A percentile compares a stretch with the other conserved stretches of the same genome.
These are phyloP conservation scores for Liopterus haemorrhoidalis DNA, from an alignment of 2,888 invertebrate species.

Conservation along the genomic window DNA sequence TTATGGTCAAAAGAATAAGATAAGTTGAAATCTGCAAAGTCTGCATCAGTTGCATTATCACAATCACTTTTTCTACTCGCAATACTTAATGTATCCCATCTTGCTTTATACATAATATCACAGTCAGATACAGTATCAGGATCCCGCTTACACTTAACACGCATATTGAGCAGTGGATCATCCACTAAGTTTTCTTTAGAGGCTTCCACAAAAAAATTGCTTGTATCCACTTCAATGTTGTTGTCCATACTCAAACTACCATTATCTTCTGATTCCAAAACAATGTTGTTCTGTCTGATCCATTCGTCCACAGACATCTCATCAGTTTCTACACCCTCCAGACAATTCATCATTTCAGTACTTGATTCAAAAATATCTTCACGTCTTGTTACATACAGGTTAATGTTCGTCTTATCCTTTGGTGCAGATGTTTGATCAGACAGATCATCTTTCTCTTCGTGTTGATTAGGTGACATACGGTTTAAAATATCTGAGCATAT, in stretches of 20 bases:
- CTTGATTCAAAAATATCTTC: too few relatives aligned
- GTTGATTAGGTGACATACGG: slow-evolving; percentile 14
- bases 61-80: slow-evolving; percentile 16
- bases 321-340: slow-evolving; percentile 14
- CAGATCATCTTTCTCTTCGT: slow-evolving; percentile 17
- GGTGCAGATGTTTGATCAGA: slow-evolving; percentile 11
- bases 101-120: slow-evolving; percentile 7
- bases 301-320: slow-evolving; percentile 16
- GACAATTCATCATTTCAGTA: too few relatives aligned
- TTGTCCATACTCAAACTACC: slow-evolving; percentile 13
- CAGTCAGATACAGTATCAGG: slow-evolving; percentile 12
- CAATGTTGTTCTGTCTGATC: slow-evolving; percentile 11
- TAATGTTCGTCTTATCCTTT: too few relatives aligned
- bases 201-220: too few relatives aligned
- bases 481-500: slow-evolving; percentile 18
- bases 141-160: slow-evolving; percentile 14
- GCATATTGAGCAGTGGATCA: too few relatives aligned
- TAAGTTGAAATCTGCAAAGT: slow-evolving; percentile 18
- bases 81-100: slow-evolving; percentile 18
- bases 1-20: slow-evolving; percentile 15
- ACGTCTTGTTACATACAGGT: too few relatives aligned
- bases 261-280: slow-evolving; percentile 14
- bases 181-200: too few relatives aligned
- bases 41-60: slow-evolving; percentile 14
- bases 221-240: too few relatives aligned